These are phyloP conservation scores for Rhegmatorhina hoffmannsi DNA, from an alignment of 2,113 vertebrate species.

Conservation along the genomic window DNA sequence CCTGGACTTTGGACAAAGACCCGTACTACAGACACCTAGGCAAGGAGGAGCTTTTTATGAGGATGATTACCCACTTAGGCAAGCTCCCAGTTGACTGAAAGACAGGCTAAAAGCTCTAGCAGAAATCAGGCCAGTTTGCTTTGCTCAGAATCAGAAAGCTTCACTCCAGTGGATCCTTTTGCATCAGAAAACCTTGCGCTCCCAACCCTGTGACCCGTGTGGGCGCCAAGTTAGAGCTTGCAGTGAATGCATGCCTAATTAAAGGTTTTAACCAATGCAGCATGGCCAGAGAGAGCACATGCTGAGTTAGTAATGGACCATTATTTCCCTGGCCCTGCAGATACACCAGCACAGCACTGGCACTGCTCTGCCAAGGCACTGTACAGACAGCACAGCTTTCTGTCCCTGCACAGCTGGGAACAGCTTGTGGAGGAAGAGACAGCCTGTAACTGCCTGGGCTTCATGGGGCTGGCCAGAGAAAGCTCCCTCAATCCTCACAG, in stretches of 20 bases:
- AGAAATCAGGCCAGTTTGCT: neutral
- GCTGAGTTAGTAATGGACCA: neutral
- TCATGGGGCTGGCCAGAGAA: rapidly evolving
- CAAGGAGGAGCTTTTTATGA: neutral
- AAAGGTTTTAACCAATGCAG: neutral
- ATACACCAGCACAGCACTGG: neutral
- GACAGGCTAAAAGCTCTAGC: neutral
- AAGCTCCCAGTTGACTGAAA: rapidly evolving
- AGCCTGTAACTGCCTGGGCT: neutral
- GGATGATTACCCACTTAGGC: neutral
- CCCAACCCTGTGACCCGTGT: rapidly evolving
- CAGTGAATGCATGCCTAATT: neutral
- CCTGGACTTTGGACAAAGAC: conserved; percentile 14
- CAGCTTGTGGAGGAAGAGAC: neutral
- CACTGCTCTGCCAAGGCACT: neutral
- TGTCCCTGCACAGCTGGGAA: neutral
- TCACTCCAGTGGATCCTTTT: neutral
- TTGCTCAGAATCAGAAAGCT: neutral
- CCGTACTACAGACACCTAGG: neutral
- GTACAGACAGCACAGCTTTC: neutral
- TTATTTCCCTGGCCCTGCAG: neutral
- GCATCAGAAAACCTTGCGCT: neutral
- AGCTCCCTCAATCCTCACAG: neutral
- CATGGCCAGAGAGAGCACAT: neutral
- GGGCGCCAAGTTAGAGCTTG: neutral